Percentiles rank a stretch among this genome's conserved stretches.
Conservation (phyloP, 2,797 vertebrate genomes). For the Hippoglossus hippoglossus region DNA sequence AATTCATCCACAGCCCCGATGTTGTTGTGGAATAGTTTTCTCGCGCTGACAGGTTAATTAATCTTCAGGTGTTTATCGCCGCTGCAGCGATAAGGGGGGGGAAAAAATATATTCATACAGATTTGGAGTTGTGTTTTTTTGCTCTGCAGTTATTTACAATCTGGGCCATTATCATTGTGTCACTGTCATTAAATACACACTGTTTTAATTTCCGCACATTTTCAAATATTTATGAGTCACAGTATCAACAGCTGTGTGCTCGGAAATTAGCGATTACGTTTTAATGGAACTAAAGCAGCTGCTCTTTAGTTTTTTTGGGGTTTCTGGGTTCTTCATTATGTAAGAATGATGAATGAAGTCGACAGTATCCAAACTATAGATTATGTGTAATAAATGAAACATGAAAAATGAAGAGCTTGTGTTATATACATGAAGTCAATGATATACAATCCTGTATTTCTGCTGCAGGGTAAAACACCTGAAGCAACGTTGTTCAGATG, state of each 20-base stretch:
- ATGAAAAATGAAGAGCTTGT: no score
- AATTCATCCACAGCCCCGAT: conserved; percentile 51
- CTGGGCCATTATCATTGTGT: conserved; percentile 16
- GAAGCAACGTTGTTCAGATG: conserved; percentile 6
- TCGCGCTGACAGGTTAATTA: conserved; percentile 65
- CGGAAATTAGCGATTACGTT: conserved; percentile 14
- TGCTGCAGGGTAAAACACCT: not conserved
- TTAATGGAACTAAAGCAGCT: conserved; percentile 22
- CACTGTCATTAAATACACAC: conserved; percentile 17
- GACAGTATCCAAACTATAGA: not conserved
- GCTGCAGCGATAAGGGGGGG: conserved; percentile 12
- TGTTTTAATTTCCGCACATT: conserved; percentile 17
- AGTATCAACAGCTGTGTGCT: not conserved
- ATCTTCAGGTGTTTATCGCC: conserved; percentile 58
- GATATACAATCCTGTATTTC: not conserved
- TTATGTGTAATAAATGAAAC: no score
- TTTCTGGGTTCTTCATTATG: not conserved
- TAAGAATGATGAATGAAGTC: not conserved
- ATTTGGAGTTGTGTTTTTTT: conserved; percentile 27
- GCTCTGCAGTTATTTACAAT: conserved; percentile 1
- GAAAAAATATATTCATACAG: conserved; percentile 1
- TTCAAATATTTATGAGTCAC: conserved; percentile 12
- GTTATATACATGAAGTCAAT: not conserved
- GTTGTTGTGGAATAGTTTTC: conserved; percentile 38
- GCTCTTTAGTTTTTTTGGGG: not conserved